phyloP scores from a whole-genome alignment of 2,888 invertebrate species.

The Morpho deidamia region DNA sequence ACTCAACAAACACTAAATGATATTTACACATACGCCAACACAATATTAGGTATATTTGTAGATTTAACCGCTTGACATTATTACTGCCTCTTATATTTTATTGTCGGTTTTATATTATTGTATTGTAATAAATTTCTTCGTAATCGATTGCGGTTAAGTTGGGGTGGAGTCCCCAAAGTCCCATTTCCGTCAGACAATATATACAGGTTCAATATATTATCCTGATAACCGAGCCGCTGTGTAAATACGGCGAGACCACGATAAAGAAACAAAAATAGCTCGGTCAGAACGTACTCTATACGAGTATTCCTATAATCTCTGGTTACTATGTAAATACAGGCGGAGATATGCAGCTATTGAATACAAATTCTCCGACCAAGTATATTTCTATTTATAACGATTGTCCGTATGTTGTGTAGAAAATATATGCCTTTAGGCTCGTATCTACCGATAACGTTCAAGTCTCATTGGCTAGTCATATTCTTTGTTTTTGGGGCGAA shows the following conservation, averaged over 20 bases:
- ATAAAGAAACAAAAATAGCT: slow-evolving; percentile 67
- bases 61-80: too few species aligned
- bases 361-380: slow-evolving; percentile 14
- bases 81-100: too few species aligned
- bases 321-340: slow-evolving; percentile 39
- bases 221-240: slow-evolving; percentile 25
- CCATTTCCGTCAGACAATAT: slow-evolving; percentile 6
- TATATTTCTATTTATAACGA: slow-evolving; percentile 16
- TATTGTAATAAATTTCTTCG: not conserved
- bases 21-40: too few species aligned
- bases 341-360: slow-evolving; percentile 9
- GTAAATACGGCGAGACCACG: slow-evolving; percentile 55
- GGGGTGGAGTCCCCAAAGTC: not conserved
- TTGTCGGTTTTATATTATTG: not conserved
- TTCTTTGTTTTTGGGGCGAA: too few species aligned
- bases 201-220: slow-evolving; percentile 18
- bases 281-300: slow-evolving; percentile 27
- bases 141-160: slow-evolving; percentile 1
- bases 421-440: too few species aligned
- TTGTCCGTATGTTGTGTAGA: slow-evolving; percentile 3
- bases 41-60: too few species aligned
- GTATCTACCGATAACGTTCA: too few species aligned
- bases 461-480: too few species aligned
- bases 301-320: slow-evolving; percentile 49
- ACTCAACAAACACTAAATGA: too few species aligned